Evolutionary conservation across 2,797 vertebrate species (phyloP).

Genomic region (Hemitrygon akajei): DNA sequence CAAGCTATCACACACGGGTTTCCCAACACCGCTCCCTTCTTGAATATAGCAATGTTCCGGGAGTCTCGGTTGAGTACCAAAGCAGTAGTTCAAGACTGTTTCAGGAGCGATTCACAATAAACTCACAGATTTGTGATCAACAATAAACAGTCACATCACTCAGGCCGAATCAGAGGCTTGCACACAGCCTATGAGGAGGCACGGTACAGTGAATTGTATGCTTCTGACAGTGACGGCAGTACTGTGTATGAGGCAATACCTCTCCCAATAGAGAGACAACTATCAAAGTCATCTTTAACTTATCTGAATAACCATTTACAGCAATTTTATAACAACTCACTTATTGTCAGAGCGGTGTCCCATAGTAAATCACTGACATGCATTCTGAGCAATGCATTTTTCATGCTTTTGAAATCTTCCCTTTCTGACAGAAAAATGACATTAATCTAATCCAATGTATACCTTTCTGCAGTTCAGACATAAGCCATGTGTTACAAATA

Average conservation of each 20-base stretch:
- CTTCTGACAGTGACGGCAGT: slow-evolving; percentile 12
- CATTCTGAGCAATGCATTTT: slow-evolving; percentile 24
- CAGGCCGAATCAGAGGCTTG: slow-evolving; percentile 13
- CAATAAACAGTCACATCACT: slow-evolving; percentile 22
- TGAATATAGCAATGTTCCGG: neutral
- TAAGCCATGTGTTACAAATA: slow-evolving; percentile 32
- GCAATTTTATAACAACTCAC: slow-evolving; percentile 15
- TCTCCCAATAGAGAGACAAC: neutral
- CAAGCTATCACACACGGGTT: neutral
- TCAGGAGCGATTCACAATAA: slow-evolving; percentile 17
- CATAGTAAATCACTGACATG: slow-evolving; percentile 15
- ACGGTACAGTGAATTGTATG: neutral
- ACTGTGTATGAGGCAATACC: neutral
- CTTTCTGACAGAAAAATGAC: slow-evolving; percentile 25
- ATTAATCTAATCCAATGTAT: slow-evolving; percentile 34
- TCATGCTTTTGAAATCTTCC: slow-evolving; percentile 29
- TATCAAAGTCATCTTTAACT: slow-evolving; percentile 35
- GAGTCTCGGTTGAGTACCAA: neutral
- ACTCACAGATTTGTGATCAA: neutral
- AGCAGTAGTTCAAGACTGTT: neutral
- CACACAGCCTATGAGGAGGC: neutral
- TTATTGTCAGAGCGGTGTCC: slow-evolving; percentile 11
- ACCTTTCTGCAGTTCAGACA: slow-evolving; percentile 12
- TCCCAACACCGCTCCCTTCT: neutral
- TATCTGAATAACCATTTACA: slow-evolving; percentile 20